phyloP scores from a whole-genome alignment of 2,797 vertebrate species.

The Chromis chromis region DNA sequence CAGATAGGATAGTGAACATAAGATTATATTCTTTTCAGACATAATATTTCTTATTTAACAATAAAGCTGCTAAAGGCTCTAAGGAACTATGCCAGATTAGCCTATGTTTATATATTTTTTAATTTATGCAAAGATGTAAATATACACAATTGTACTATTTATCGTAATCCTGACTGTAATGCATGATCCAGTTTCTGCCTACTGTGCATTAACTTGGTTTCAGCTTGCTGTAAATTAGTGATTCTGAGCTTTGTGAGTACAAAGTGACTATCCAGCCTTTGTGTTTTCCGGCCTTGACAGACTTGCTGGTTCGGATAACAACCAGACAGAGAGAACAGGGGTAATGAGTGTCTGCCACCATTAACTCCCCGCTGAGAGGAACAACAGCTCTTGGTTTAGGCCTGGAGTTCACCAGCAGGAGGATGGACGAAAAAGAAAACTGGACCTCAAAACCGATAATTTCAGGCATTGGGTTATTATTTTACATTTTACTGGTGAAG shows the following conservation, averaged over 20 bases:
- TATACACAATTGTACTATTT: background rate
- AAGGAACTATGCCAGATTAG: background rate
- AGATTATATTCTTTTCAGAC: background rate
- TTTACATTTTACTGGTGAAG: background rate
- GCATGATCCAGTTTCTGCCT: too few species aligned
- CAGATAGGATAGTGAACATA: conserved; percentile 42
- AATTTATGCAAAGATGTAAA: background rate
- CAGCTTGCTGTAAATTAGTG: too few species aligned
- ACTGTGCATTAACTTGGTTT: background rate
- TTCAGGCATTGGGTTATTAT: background rate
- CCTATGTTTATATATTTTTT: background rate
- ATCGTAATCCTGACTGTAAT: background rate
- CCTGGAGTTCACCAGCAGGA: conserved; percentile 2
- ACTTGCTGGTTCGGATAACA: conserved; percentile 3
- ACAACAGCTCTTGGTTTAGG: background rate
- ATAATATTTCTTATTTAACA: background rate
- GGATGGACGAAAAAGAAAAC: background rate
- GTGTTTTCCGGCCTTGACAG: conserved; percentile 4
- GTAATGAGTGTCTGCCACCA: conserved; percentile 11
- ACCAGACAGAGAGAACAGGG: conserved; percentile 3
- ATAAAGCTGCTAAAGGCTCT: too few species aligned
- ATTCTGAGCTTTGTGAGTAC: background rate
- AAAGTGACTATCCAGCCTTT: background rate
- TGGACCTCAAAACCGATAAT: background rate
- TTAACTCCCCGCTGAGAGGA: conserved; percentile 13